Evolutionary conservation across 2,113 vertebrate genomes (phyloP).

Genomic region (Paramormyrops kingsleyae): DNA sequence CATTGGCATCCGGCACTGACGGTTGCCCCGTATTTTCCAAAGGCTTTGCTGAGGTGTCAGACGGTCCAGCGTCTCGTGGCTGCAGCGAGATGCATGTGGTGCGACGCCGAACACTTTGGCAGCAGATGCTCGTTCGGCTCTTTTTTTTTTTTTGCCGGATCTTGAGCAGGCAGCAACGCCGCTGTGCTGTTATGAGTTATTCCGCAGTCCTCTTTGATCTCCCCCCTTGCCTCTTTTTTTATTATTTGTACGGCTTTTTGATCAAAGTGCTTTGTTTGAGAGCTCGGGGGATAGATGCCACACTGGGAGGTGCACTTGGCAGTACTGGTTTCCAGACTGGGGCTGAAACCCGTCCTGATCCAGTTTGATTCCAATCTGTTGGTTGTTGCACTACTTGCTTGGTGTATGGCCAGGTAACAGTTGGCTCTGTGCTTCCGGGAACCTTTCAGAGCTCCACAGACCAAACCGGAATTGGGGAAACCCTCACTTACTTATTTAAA

Average conservation of each 20-base stretch:
- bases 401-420: neutral
- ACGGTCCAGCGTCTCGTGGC: neutral
- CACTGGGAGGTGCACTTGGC: neutral
- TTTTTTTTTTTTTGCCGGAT: neutral
- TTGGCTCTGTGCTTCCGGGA: neutral
- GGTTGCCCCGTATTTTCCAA: neutral
- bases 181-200: neutral
- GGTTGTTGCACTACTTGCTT: neutral
- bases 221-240: neutral
- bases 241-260: neutral
- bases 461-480: neutral
- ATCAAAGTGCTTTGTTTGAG: neutral
- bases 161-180: neutral
- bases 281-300: neutral
- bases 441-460: neutral
- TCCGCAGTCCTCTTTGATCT: neutral
- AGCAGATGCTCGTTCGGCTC: neutral
- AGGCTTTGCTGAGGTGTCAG: neutral
- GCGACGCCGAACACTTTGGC: neutral
- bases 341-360: neutral
- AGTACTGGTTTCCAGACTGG: neutral
- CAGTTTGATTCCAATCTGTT: neutral
- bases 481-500: neutral
- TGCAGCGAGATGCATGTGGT: neutral
- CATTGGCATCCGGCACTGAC: neutral